Percentiles rank a stretch among this genome's conserved stretches.
phyloP scores from a whole-genome alignment of 2,113 vertebrate genomes.

The Dicerorhinus sumatrensis region DNA sequence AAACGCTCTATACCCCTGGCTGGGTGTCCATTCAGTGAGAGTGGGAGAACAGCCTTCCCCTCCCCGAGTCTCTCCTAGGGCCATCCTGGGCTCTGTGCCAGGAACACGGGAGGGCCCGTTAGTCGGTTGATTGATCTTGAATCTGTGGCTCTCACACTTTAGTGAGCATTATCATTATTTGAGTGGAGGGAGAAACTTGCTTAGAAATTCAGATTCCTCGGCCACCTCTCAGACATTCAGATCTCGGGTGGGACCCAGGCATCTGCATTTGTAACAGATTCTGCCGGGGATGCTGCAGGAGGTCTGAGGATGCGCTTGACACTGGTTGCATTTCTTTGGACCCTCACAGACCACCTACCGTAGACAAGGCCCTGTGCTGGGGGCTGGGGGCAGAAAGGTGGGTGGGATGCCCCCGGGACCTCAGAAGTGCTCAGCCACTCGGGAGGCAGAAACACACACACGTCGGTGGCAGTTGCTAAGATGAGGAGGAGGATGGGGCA shows the following conservation, averaged over 20 bases:
- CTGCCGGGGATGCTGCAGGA: background rate
- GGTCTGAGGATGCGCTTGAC: background rate
- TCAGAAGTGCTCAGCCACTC: background rate
- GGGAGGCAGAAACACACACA: background rate
- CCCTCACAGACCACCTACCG: background rate
- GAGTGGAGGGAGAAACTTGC: background rate
- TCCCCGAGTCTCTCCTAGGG: background rate
- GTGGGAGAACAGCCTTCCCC: background rate
- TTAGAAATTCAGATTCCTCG: background rate
- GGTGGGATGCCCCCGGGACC: background rate
- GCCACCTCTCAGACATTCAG: background rate
- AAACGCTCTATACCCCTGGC: background rate
- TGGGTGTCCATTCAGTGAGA: background rate
- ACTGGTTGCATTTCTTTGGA: background rate
- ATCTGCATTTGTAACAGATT: background rate
- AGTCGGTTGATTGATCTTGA: background rate
- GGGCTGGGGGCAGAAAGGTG: background rate
- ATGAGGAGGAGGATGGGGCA: background rate
- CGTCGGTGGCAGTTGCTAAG: background rate
- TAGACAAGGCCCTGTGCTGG: background rate
- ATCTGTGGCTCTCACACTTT: background rate
- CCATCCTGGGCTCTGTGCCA: too few species aligned
- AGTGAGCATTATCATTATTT: background rate
- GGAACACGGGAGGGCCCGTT: rapidly evolving
- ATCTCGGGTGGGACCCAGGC: background rate